phyloP scores from a whole-genome alignment of 2,888 invertebrate genomes.

The Melieria picta region DNA sequence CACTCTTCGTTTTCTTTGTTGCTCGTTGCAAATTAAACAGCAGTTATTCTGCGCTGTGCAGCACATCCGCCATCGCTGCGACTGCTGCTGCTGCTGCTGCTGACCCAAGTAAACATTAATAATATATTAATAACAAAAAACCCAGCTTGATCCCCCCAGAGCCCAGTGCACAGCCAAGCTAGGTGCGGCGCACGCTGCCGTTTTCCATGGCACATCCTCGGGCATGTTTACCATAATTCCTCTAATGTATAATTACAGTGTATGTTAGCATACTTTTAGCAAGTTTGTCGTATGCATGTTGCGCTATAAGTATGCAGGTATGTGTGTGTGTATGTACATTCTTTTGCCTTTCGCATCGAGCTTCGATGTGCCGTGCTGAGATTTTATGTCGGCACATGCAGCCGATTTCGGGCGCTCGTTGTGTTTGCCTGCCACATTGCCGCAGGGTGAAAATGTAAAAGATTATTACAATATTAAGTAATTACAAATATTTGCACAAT shows the following conservation, averaged over 20 bases:
- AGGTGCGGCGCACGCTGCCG: slow-evolving; percentile 2
- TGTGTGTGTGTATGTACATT: slow-evolving; percentile 7
- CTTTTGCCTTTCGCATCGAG: slow-evolving; percentile 23
- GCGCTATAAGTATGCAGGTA: background rate
- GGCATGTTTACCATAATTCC: slow-evolving; percentile 57
- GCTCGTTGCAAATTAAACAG: background rate
- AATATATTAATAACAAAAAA: slow-evolving; percentile 55
- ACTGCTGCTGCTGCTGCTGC: background rate
- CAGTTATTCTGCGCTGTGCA: background rate
- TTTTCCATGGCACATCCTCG: slow-evolving; percentile 36
- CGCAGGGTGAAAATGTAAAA: slow-evolving; percentile 35
- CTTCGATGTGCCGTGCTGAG: slow-evolving; percentile 2
- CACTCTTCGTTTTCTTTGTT: background rate
- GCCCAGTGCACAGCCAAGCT: background rate
- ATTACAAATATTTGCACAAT: slow-evolving; percentile 49
- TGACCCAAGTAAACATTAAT: slow-evolving; percentile 61
- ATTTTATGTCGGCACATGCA: slow-evolving; percentile 12
- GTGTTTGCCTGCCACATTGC: slow-evolving; percentile 19
- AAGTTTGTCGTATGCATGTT: slow-evolving; percentile 16
- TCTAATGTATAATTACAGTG: slow-evolving; percentile 52
- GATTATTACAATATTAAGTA: slow-evolving; percentile 51
- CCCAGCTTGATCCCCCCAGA: background rate
- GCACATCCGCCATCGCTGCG: background rate
- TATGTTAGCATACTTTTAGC: slow-evolving; percentile 23
- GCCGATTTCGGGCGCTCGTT: background rate